Percentiles rank a stretch among this genome's conserved stretches.
These are phyloP conservation scores for Pseudochaenichthys georgianus DNA, from an alignment of 2,797 vertebrate genomes.

Conservation along the genomic window DNA sequence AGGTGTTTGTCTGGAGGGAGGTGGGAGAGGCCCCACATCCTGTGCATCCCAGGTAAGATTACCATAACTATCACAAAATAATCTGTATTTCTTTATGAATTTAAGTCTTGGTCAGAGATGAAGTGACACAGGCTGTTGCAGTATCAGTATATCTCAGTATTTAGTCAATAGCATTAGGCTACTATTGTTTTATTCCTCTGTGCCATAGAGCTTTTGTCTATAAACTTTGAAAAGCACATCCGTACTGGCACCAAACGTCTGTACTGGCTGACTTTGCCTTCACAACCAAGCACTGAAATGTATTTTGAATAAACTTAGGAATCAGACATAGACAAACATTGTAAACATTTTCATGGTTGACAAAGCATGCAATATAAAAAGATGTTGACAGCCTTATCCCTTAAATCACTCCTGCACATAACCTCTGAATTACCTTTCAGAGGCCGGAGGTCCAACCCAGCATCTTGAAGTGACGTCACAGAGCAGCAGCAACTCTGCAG, in stretches of 20 bases:
- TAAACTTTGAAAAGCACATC: no score
- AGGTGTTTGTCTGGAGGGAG: slow-evolving; percentile 88
- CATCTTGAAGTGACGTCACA: slow-evolving; percentile 41
- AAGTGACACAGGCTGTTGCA: not conserved
- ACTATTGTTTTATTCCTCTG: not conserved
- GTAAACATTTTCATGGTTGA: no score
- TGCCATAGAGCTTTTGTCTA: not conserved
- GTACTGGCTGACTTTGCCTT: not conserved
- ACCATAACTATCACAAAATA: not conserved
- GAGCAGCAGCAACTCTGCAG: slow-evolving; percentile 48
- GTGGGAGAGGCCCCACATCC: slow-evolving; percentile 91
- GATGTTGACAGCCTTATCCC: no score
- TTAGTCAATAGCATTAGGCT: not conserved
- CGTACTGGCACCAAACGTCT: not conserved
- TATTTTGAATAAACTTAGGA: no score
- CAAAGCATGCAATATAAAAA: no score
- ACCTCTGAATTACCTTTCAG: slow-evolving; percentile 50
- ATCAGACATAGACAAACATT: no score
- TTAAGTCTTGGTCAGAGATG: not conserved
- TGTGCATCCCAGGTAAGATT: slow-evolving; percentile 79
- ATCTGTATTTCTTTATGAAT: not conserved
- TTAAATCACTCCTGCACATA: not conserved
- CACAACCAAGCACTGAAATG: not conserved
- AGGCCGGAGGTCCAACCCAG: slow-evolving; percentile 38
- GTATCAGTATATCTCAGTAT: not conserved